Conservation (phyloP, 2,888 invertebrate genomes). For the Zaprionus lineosus region DNA sequence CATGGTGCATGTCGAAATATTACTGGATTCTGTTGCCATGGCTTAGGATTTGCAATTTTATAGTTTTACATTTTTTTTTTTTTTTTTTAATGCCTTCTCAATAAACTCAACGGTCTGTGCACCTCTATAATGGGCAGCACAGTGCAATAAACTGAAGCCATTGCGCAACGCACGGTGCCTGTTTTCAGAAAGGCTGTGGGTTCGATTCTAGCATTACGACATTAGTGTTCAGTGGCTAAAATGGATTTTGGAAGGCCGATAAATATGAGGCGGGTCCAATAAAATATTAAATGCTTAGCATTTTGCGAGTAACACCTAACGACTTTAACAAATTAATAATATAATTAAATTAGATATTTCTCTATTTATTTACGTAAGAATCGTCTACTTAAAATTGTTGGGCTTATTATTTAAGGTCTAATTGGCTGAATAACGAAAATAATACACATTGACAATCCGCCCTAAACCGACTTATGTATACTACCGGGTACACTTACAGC, state of each 20-base stretch:
- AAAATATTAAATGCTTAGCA: not conserved
- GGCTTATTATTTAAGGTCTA: too few relatives aligned
- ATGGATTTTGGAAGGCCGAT: not conserved
- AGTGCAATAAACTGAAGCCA: too few relatives aligned
- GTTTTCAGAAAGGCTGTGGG: not conserved
- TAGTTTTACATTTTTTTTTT: too few relatives aligned
- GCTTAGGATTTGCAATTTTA: not conserved
- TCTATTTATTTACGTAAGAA: too few relatives aligned
- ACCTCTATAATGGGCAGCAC: too few relatives aligned
- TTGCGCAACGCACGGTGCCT: not conserved
- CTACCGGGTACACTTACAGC: slow-evolving; percentile 25
- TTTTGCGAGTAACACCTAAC: not conserved
- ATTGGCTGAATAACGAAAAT: too few relatives aligned
- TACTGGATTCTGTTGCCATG: slow-evolving; percentile 28
- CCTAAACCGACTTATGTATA: slow-evolving; percentile 9
- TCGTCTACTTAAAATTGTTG: too few relatives aligned
- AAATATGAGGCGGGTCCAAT: not conserved
- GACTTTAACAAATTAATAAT: not conserved
- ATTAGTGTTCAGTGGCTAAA: not conserved
- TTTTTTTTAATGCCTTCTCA: too few relatives aligned
- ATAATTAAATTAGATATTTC: too few relatives aligned
- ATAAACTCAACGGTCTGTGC: not conserved
- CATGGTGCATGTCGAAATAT: slow-evolving; percentile 36
- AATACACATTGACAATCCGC: not conserved
- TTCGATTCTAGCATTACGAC: not conserved